phyloP scores from a whole-genome alignment of 1,140 invertebrate genomes.

The Aradophagus sp. region DNA sequence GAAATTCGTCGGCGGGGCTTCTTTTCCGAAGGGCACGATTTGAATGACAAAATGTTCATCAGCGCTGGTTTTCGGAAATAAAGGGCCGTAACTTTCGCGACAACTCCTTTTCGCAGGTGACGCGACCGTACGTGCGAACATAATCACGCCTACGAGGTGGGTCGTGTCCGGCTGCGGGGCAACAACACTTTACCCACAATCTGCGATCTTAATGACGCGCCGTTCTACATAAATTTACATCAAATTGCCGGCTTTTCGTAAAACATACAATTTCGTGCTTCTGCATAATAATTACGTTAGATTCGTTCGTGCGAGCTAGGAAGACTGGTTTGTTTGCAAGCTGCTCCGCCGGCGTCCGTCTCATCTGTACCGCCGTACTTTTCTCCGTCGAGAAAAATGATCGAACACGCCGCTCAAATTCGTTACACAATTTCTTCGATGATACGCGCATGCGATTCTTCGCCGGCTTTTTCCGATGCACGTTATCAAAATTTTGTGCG shows the following conservation, averaged over 20 bases:
- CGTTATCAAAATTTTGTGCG: too few relatives aligned
- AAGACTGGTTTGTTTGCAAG: constrained; percentile 40
- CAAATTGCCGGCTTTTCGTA: constrained; percentile 69
- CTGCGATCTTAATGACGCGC: constrained; percentile 70
- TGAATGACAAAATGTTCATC: constrained; percentile 16
- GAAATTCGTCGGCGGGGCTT: background rate
- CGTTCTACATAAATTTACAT: constrained; percentile 72
- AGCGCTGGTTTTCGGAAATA: constrained; percentile 12
- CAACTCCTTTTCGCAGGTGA: constrained; percentile 35
- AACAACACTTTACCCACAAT: constrained; percentile 60
- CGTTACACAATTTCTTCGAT: too few relatives aligned
- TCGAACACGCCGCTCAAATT: too few relatives aligned
- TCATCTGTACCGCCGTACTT: constrained; percentile 8
- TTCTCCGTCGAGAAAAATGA: too few relatives aligned
- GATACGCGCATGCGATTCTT: too few relatives aligned
- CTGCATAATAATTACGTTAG: constrained; percentile 58
- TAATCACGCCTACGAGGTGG: constrained; percentile 50
- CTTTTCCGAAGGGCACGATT: constrained; percentile 7
- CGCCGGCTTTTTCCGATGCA: too few relatives aligned
- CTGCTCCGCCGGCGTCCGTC: constrained; percentile 17
- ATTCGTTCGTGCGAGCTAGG: constrained; percentile 27
- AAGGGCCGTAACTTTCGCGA: constrained; percentile 21
- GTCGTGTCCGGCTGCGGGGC: constrained; percentile 46
- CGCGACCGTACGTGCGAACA: constrained; percentile 32
- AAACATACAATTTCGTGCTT: constrained; percentile 65